A percentile compares a stretch with the other conserved stretches of the same genome.
Evolutionary conservation across 2,113 vertebrate genomes (phyloP).

Genomic region (Caranx melampygus): DNA sequence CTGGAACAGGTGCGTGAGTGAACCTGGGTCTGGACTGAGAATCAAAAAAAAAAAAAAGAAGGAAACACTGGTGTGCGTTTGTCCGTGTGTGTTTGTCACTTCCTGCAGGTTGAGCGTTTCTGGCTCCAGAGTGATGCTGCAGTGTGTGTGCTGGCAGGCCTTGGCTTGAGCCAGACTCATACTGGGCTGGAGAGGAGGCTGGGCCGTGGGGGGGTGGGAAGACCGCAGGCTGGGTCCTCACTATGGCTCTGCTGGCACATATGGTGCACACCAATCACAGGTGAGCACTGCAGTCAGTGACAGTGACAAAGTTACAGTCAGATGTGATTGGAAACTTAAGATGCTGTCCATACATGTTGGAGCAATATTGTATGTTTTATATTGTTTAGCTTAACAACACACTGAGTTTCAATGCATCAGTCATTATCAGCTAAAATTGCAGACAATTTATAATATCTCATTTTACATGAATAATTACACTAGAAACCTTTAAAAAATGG

Average conservation of each 20-base stretch:
- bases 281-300: constrained; percentile 72
- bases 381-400: neutral
- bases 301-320: constrained; percentile 9
- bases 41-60: neutral
- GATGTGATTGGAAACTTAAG: neutral
- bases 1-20: neutral
- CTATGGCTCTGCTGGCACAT: constrained; percentile 82
- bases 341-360: neutral
- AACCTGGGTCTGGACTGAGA: neutral
- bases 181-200: constrained; percentile 75
- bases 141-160: constrained; percentile 91
- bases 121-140: constrained; percentile 95
- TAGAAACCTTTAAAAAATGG: neutral
- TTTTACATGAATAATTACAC: constrained; percentile 29
- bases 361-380: neutral
- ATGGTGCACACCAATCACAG: constrained; percentile 90
- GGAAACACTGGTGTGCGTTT: constrained; percentile 14
- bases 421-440: constrained; percentile 17
- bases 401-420: neutral
- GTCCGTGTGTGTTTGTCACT: constrained; percentile 1
- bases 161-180: constrained; percentile 83
- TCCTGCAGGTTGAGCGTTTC: constrained; percentile 93
- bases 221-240: constrained; percentile 87
- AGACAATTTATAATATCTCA: constrained; percentile 39
- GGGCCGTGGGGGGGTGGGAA: constrained; percentile 65